Evolutionary conservation across 2,888 invertebrate genomes (phyloP), one percentile per base, ranked within the genome.

Genomic region (Tiphia femorata): DNA sequence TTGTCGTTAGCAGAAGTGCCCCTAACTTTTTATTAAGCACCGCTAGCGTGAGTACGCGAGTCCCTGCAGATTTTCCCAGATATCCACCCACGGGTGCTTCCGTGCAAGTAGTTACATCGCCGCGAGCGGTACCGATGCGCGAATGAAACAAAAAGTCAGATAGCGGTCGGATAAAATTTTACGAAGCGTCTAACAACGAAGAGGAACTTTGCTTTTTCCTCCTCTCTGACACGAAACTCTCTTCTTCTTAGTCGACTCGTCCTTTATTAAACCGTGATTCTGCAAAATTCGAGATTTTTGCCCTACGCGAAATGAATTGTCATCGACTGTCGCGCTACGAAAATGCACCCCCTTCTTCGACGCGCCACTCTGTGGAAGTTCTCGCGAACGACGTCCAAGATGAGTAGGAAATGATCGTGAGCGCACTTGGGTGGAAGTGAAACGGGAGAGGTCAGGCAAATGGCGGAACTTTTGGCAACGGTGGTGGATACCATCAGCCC

Each of bases 1-100:
- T 70, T 66, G 29, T 49, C 38, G 53, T 58, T 63, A 51, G 63
- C 58, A 55, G 49, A 67, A 62, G 57, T 57, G 44, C 54, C 50
- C 51, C 41, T 52, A 44, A 37, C 47, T 40, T 58, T 41, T 47
- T 50, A 44, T 30, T 47, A 33, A 33, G 47, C 47, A 16, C 29
- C 49, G 51, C 43, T 56, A 62, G 48, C 44, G 33, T 14, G 33
- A n/a, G 6, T 14, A 14, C 14, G 33, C 33, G 33, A 14, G 33
- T 14, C 41, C 48, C 61, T 54, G 60, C 56, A 56, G 51, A 62
- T 62, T 61, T 51, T 46, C 37, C 29, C 33, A 49, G 38, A 49
- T 44, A 44, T 47, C 21, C 43, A 33, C 14, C 33, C 25, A 5
- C n/a, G 33, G 14, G 33, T 14, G 33, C 33, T 33, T 33, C 33